Evolutionary conservation across 2,113 vertebrate species (phyloP), one percentile per base, ranked within the genome.

Genomic region (Hystrix brachyura): DNA sequence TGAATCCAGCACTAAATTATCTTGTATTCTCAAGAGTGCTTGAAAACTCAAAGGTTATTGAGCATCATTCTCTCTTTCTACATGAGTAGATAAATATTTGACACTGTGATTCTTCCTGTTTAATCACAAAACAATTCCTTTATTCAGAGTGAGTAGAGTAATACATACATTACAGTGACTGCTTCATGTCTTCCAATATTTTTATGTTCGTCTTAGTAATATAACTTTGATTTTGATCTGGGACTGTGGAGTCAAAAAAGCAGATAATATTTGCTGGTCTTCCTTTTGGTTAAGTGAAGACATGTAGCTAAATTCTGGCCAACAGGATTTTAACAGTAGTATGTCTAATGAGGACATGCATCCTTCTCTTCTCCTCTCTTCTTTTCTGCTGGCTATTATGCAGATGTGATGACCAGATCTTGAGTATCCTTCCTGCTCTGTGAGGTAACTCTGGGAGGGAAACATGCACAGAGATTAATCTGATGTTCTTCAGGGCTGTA

Each of bases 401-500:
- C 43, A 72, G n/a, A 62, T 27, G 7, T 78, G 17, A 71, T 25
- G 25, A 46, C 6, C 55, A 8, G 10, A 64, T 57, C 29, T 18
- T 19, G 12, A 89, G 43, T 43, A 43, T 8, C 5, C 29, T 3
- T 57, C 6, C 11, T 69, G 46, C 43, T 14, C 0, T 21, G 5
- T 4, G 53, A 69, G 29, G 9, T 59, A 25, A 64, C 38, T 4
- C 6, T 55, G 18, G 10, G 7, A 46, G 48, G 25, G 27, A 51
- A 23, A 3, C 15, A 13, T 4, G 17, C 3, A 21, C 0, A 51
- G 29, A 79, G 62, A 46, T 92, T 12, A 19, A 65, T 60, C 10
- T 34, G 43, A 46, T 1, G 53, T 14, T 12, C 6, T 32, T 2
- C 7, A 0, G 0, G 29, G 18, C 23, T 48, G 5, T 11, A 18